Evolutionary conservation across 2,113 vertebrate genomes (phyloP).

Genomic region (Trachemys scripta): DNA sequence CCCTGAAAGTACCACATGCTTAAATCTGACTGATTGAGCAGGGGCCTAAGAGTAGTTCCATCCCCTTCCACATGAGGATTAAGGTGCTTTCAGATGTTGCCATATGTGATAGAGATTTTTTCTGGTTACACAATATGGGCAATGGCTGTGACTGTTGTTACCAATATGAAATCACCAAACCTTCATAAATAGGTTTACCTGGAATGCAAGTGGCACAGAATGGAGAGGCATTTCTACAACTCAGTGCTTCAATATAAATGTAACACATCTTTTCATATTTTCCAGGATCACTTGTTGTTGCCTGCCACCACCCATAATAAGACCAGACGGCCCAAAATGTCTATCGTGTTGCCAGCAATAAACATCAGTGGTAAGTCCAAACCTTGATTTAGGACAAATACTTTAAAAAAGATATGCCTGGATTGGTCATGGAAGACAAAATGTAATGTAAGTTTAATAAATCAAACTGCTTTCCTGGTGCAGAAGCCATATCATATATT

Average conservation of each 20-base stretch:
- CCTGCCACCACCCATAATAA: slow-evolving; percentile 96
- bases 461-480: not conserved
- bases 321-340: slow-evolving; percentile 96
- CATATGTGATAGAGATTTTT: not conserved
- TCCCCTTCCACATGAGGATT: slow-evolving; percentile 21
- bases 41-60: slow-evolving; percentile 25
- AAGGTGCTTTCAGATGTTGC: slow-evolving; percentile 35
- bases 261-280: slow-evolving; percentile 68
- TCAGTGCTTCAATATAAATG: slow-evolving; percentile 1
- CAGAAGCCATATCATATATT: not conserved
- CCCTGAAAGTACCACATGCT: not conserved
- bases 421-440: not conserved
- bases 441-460: not conserved
- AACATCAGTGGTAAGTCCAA: slow-evolving; percentile 92
- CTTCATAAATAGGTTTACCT: slow-evolving; percentile 16
- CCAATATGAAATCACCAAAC: slow-evolving; percentile 32
- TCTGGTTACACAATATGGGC: slow-evolving; percentile 17
- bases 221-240: slow-evolving; percentile 39
- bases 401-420: not conserved
- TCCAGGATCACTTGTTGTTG: slow-evolving; percentile 94
- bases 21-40: slow-evolving; percentile 32
- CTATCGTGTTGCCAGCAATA: slow-evolving; percentile 93
- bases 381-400: not conserved
- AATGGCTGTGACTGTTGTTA: slow-evolving; percentile 54
- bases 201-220: slow-evolving; percentile 26